Evolutionary conservation across 2,888 invertebrate species (phyloP), one percentile per base, ranked within the genome.

Genomic region (Malacosoma neustria): DNA sequence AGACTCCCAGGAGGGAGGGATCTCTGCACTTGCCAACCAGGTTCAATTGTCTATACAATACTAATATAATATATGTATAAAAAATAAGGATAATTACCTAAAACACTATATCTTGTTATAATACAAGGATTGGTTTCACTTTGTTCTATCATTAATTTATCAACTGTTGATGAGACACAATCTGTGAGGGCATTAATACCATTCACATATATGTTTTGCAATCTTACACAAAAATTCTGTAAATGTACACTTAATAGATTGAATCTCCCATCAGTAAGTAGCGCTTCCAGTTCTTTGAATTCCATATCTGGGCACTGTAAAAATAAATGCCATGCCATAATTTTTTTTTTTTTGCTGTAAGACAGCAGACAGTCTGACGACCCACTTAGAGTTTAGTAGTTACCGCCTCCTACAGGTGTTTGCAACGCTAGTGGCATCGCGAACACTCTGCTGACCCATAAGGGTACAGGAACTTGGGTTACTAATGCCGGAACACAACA

Each of bases 301-400:
- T 91, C 89, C 88, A 94, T 89, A 62, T 95, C 94, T 12, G 94
- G 92, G 50, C 92, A 92, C 89, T 93, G 73, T 35, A 42, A 41
- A 29, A 31, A n/a, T n/a, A n/a, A n/a, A n/a, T n/a, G n/a, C n/a
- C n/a, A n/a, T n/a, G n/a, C n/a, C n/a, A n/a, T n/a, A n/a, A n/a
- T n/a, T n/a, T n/a, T n/a, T n/a, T n/a, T n/a, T n/a, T n/a, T n/a
- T n/a, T n/a, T n/a, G n/a, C n/a, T n/a, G n/a, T n/a, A n/a, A n/a
- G n/a, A n/a, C n/a, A n/a, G n/a, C n/a, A n/a, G n/a, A n/a, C n/a
- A n/a, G n/a, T n/a, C n/a, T n/a, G n/a, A n/a, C n/a, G n/a, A n/a
- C n/a, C n/a, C n/a, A n/a, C n/a, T n/a, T n/a, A n/a, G n/a, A n/a
- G n/a, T n/a, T n/a, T n/a, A n/a, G n/a, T n/a, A n/a, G n/a, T n/a